phyloP scores from a whole-genome alignment of 2,113 vertebrate genomes.

The Mus pahari region DNA sequence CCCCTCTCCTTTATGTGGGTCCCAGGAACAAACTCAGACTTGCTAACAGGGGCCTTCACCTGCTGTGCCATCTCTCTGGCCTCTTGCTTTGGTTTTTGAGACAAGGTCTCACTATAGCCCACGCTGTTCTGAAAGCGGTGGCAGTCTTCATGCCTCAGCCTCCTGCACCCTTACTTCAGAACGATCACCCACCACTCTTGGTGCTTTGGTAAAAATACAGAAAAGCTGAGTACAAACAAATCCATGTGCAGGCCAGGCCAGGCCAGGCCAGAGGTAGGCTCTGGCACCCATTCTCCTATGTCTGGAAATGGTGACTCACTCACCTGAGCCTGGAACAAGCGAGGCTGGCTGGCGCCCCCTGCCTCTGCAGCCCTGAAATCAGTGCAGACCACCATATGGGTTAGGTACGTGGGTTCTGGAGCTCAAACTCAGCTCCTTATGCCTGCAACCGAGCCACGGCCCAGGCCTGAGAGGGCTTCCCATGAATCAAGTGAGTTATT shows the following conservation, averaged over 20 bases:
- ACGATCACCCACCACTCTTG: neutral
- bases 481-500: neutral
- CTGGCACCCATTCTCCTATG: neutral
- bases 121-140: neutral
- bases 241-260: neutral
- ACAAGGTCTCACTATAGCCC: neutral
- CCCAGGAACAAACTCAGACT: neutral
- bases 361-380: neutral
- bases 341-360: neutral
- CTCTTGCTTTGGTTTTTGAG: neutral
- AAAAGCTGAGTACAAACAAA: neutral
- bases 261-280: neutral
- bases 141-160: neutral
- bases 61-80: neutral
- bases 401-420: neutral
- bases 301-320: neutral
- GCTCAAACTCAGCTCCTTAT: neutral
- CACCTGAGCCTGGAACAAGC: neutral
- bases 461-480: neutral
- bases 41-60: neutral
- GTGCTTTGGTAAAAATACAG: neutral
- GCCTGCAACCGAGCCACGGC: neutral
- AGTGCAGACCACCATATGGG: neutral
- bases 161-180: neutral
- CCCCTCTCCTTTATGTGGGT: neutral